Evolutionary conservation across 2,797 vertebrate genomes (phyloP).

Genomic region (Chromis chromis): DNA sequence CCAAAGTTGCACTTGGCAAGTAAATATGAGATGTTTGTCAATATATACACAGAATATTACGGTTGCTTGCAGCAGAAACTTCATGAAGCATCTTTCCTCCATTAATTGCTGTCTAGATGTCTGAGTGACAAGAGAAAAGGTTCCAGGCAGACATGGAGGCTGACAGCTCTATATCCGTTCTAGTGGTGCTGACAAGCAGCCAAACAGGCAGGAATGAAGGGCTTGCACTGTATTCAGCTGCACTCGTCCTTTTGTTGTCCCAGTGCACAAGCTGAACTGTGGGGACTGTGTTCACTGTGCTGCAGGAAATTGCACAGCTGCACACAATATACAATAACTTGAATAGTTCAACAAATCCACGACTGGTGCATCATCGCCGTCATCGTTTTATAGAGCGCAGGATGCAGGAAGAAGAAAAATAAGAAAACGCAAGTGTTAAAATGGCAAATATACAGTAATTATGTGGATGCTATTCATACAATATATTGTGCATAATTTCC

Average conservation of each 20-base stretch:
- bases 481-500: not conserved
- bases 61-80: not conserved
- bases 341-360: conserved; percentile 19
- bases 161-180: not conserved
- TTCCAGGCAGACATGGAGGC: not conserved
- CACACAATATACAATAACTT: not conserved
- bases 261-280: not conserved
- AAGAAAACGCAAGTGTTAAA: too few species aligned
- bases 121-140: not conserved
- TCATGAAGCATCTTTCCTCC: not conserved
- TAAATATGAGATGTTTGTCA: not conserved
- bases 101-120: not conserved
- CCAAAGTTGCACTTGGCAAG: too few species aligned
- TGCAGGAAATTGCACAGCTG: conserved; percentile 30
- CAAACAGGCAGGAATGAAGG: not conserved
- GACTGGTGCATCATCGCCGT: not conserved
- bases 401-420: not conserved
- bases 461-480: not conserved
- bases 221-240: not conserved
- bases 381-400: conserved; percentile 3
- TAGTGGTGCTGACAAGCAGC: not conserved
- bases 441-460: too few species aligned
- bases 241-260: not conserved
- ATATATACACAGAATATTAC: not conserved
- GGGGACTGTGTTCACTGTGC: not conserved